Base-by-base conservation (phyloP, 2,113 vertebrate species). In the Lichenostomus cassidix region DNA sequence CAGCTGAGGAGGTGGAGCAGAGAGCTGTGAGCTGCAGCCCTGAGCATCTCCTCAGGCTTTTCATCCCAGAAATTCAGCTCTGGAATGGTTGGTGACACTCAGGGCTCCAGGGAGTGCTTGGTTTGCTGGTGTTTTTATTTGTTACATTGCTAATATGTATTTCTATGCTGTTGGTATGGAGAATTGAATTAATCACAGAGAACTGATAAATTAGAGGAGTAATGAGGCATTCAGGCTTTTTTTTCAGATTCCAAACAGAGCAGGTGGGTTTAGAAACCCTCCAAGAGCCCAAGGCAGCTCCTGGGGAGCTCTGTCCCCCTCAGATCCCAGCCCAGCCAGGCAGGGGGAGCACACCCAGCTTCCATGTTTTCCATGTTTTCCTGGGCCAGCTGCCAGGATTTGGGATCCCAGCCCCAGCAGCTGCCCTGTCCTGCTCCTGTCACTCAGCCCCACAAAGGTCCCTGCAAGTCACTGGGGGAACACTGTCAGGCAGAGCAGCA, bases 391-490 rank as follows among this genome's bases (percentile, higher is more conserved):
- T 88, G 86, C 41, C 5, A 41, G 71, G 63, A 13, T 49, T 29
- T 73, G 56, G 7, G 56, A 70, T 42, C 6, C 2, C 74, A 49
- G 78, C 68, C 0, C 6, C 79, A 47, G 31, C 94, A 87, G 24
- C 90, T 96, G 97, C 70, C 21, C 65, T 60, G 91, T 64, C 53
- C 78, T 84, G 92, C 56, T 85, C 12, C 75, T 93, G 95, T 63
- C 96, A 87, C 67, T 88, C 91, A 70, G 73, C 60, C 63, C 59
- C 60, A n/a, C 21, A 28, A 41, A 11, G 35, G 31, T 33, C 37
- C 15, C 5, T 4, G 9, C 8, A 68, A 83, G 47, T 60, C 70
- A 16, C 73, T 88, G 58, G 56, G 59, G 56, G 9, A 22, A 12
- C 0, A 3, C 68, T 74, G 83, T 56, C 50, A 31, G 80, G 10